Evolutionary conservation across 2,113 vertebrate genomes (phyloP).

Genomic region (Aramus guarauna): DNA sequence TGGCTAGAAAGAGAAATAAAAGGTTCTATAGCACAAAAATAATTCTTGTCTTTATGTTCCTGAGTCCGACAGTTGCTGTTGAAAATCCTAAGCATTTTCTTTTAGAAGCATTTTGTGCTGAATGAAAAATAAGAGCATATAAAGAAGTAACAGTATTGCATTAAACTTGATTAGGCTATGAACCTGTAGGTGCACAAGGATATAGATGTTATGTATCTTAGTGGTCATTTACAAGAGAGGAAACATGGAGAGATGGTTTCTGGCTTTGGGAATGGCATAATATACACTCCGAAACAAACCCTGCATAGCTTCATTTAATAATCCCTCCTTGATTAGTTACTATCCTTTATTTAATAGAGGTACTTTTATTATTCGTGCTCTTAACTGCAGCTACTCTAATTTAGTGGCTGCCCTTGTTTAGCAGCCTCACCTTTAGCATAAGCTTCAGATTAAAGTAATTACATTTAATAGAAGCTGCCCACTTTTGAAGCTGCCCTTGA

Average conservation of each 20-base stretch:
- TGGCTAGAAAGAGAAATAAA: background rate
- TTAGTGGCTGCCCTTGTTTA: constrained; percentile 29
- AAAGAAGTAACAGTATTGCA: background rate
- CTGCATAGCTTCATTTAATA: background rate
- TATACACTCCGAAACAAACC: background rate
- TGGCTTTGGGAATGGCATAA: background rate
- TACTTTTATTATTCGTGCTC: background rate
- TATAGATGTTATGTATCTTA: background rate
- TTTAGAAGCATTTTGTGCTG: background rate
- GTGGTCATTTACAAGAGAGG: background rate
- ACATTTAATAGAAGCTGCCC: constrained; percentile 20
- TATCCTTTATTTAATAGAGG: background rate
- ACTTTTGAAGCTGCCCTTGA: constrained; percentile 18
- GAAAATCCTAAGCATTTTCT: background rate
- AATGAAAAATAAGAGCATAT: background rate
- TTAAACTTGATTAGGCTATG: background rate
- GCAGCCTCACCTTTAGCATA: constrained; percentile 32
- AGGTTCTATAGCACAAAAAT: background rate
- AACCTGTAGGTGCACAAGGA: background rate
- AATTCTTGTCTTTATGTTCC: background rate
- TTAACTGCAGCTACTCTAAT: constrained; percentile 11
- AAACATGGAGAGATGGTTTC: background rate
- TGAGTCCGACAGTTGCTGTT: background rate
- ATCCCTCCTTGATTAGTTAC: background rate
- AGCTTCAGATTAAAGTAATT: constrained; percentile 52